Evolutionary conservation across 2,888 invertebrate genomes (phyloP).

Genomic region (Diachrysia chrysitis): DNA sequence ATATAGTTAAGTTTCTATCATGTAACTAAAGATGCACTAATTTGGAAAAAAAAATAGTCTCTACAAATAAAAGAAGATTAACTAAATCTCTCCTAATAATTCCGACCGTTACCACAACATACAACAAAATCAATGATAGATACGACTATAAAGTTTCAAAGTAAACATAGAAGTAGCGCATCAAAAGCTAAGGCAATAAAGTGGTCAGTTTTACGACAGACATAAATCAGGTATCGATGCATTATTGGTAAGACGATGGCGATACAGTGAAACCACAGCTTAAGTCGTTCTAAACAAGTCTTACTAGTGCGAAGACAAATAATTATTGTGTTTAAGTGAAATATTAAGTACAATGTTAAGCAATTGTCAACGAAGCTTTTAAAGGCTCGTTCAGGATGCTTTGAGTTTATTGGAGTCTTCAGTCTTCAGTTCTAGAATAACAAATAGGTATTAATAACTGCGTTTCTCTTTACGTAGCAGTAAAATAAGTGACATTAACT

Average conservation of each 20-base stretch:
- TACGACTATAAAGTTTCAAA: conserved; percentile 49
- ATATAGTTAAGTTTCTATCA: too few relatives aligned
- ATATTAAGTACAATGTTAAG: conserved; percentile 48
- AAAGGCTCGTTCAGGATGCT: conserved; percentile 7
- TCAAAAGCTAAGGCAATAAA: conserved; percentile 75
- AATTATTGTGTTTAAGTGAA: conserved; percentile 57
- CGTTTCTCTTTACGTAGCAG: too few relatives aligned
- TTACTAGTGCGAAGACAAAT: conserved; percentile 52
- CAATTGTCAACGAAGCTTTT: conserved; percentile 48
- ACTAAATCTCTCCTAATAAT: background rate
- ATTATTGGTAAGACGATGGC: conserved; percentile 65
- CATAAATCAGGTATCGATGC: conserved; percentile 83
- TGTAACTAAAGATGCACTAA: too few relatives aligned
- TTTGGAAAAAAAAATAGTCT: too few relatives aligned
- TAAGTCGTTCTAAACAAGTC: conserved; percentile 56
- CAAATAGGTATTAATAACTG: too few relatives aligned
- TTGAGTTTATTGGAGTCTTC: too few relatives aligned
- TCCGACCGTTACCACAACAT: conserved; percentile 16
- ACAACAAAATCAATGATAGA: background rate
- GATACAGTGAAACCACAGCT: conserved; percentile 61
- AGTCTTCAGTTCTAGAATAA: too few relatives aligned
- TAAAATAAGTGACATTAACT: too few relatives aligned
- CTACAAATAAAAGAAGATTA: too few relatives aligned
- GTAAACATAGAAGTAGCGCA: conserved; percentile 69
- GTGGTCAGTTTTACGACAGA: conserved; percentile 80